Evolutionary conservation across 2,797 vertebrate species (phyloP).

Genomic region (Leuciscus waleckii): DNA sequence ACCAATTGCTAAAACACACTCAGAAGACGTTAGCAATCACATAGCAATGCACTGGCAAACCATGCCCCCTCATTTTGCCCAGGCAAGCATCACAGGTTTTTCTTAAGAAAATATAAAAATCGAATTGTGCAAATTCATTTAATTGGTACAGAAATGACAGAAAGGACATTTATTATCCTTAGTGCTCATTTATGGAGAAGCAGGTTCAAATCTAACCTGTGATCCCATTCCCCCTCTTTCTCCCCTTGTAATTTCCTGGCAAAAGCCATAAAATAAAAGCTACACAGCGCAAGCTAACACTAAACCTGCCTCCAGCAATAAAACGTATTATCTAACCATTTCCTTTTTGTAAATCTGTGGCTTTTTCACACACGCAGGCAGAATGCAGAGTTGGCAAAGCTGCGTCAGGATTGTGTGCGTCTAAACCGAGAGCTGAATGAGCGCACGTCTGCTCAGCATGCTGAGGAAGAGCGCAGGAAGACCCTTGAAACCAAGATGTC

Average conservation of each 20-base stretch:
- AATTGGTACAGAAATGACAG: no score
- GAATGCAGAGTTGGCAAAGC: conserved; percentile 86
- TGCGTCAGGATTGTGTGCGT: conserved; percentile 85
- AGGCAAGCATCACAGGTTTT: no score
- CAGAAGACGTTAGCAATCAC: neutral
- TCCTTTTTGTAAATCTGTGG: neutral
- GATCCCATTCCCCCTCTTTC: neutral
- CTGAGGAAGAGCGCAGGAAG: conserved; percentile 82
- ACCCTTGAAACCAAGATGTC: conserved; percentile 78
- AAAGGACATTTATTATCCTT: neutral
- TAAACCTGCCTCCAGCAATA: neutral
- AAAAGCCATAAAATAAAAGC: no score
- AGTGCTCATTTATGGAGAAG: neutral
- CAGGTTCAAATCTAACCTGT: neutral
- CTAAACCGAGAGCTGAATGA: conserved; percentile 83
- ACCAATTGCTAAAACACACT: neutral
- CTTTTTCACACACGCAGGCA: conserved; percentile 74
- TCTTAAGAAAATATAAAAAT: no score
- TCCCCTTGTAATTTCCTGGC: neutral
- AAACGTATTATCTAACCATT: neutral
- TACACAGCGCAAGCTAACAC: no score
- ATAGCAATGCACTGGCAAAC: neutral
- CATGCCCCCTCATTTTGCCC: no score
- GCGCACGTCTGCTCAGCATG: conserved; percentile 74
- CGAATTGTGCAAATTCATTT: no score